Evolutionary conservation across 2,797 vertebrate genomes (phyloP).

Genomic region (Acipenser ruthenus): DNA sequence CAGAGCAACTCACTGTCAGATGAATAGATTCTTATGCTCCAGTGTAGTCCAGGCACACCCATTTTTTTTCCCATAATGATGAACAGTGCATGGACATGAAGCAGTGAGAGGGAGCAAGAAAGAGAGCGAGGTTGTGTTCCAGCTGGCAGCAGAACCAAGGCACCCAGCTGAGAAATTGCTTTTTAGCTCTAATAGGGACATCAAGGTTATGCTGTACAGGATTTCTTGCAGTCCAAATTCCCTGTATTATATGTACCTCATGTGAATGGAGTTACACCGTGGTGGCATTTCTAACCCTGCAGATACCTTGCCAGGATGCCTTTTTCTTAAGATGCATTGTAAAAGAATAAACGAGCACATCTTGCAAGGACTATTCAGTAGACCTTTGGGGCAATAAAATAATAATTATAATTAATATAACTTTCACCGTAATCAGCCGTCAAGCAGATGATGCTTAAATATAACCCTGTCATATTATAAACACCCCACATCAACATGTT

Average conservation of each 20-base stretch:
- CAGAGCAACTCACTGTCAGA: neutral
- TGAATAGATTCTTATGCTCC: neutral
- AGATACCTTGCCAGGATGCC: slow-evolving; percentile 4
- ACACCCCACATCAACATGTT: too few species aligned
- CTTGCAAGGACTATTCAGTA: too few species aligned
- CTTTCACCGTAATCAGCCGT: too few species aligned
- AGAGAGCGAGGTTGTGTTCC: neutral
- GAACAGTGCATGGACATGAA: too few species aligned
- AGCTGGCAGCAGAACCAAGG: slow-evolving; percentile 2
- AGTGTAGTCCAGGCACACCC: neutral
- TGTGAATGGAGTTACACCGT: slow-evolving; percentile 8
- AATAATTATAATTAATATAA: too few species aligned
- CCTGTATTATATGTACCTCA: neutral
- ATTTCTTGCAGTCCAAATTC: slow-evolving; percentile 6
- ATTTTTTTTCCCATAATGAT: neutral
- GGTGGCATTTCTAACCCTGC: slow-evolving; percentile 2
- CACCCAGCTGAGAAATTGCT: slow-evolving; percentile 7
- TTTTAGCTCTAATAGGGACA: slow-evolving; percentile 11
- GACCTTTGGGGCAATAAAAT: too few species aligned
- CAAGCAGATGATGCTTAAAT: too few species aligned
- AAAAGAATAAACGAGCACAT: too few species aligned
- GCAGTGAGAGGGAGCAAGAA: neutral
- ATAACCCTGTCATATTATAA: too few species aligned
- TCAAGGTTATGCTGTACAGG: neutral
- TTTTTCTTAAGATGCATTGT: neutral